A percentile compares a stretch with the other conserved stretches of the same genome.
These are phyloP conservation scores for Sylvia borin DNA, from an alignment of 2,797 vertebrate species.

Conservation along the genomic window DNA sequence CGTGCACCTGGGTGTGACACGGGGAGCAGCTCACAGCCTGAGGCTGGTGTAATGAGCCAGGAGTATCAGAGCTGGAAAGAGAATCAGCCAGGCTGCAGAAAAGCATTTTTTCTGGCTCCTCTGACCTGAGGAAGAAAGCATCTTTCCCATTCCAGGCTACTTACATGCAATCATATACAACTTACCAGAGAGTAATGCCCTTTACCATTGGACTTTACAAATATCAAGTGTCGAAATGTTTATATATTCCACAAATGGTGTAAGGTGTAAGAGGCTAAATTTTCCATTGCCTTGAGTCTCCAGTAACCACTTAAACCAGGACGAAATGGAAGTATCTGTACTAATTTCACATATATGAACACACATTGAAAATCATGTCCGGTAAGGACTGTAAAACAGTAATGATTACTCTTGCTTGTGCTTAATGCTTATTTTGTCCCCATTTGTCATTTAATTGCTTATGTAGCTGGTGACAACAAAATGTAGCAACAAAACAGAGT, in stretches of 20 bases:
- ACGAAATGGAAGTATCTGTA: not conserved
- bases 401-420: not conserved
- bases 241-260: not conserved
- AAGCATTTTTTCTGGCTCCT: not conserved
- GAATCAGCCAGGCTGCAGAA: not conserved
- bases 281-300: not conserved
- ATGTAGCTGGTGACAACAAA: not conserved
- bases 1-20: rapidly evolving
- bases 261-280: not conserved
- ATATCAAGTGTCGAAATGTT: not conserved
- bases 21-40: not conserved
- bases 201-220: not conserved
- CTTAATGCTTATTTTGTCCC: not conserved
- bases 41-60: not conserved
- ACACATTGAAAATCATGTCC: not conserved
- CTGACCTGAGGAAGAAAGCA: not conserved
- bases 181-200: not conserved
- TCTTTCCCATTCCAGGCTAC: not conserved
- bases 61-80: not conserved
- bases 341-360: not conserved
- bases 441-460: not conserved
- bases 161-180: not conserved
- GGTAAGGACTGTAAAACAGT: not conserved
- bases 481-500: not conserved
- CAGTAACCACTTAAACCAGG: not conserved